A percentile compares a stretch with the other conserved stretches of the same genome.
Conservation (phyloP, 2,888 invertebrate genomes). For the Rosalia funebris region DNA sequence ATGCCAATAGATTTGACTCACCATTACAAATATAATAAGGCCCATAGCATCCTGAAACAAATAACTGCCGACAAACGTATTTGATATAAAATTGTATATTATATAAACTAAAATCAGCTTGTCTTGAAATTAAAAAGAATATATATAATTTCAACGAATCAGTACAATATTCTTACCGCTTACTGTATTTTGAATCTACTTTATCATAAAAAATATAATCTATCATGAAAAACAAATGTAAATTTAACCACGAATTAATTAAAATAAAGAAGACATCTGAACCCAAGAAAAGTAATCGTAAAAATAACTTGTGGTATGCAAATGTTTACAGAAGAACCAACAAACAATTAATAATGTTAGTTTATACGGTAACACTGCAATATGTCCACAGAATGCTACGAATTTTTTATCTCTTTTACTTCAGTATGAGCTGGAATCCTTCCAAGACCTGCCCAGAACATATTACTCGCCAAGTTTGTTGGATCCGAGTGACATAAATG, state of each 20-base stretch:
- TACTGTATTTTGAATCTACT: too few species aligned
- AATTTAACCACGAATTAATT: background rate
- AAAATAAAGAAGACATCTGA: background rate
- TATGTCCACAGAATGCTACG: constrained; percentile 9
- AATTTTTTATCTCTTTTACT: constrained; percentile 4
- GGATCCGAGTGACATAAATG: constrained; percentile 37
- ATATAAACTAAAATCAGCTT: too few species aligned
- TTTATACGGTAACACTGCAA: constrained; percentile 17
- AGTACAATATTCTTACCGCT: too few species aligned
- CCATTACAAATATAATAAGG: too few species aligned
- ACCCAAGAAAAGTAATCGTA: background rate
- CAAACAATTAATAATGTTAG: constrained; percentile 9
- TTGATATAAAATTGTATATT: too few species aligned
- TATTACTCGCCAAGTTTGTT: constrained; percentile 27
- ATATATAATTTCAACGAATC: too few species aligned
- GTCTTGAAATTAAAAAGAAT: too few species aligned
- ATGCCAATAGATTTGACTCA: too few species aligned
- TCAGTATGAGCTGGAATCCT: constrained; percentile 2
- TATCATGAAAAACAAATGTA: too few species aligned
- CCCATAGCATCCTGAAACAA: too few species aligned
- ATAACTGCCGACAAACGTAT: too few species aligned
- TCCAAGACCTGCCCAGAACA: constrained; percentile 23
- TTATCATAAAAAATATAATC: too few species aligned
- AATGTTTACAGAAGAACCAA: constrained; percentile 5
- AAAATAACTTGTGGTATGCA: background rate